Evolutionary conservation across 2,888 invertebrate genomes (phyloP).

Genomic region (Lottia gigantea): DNA sequence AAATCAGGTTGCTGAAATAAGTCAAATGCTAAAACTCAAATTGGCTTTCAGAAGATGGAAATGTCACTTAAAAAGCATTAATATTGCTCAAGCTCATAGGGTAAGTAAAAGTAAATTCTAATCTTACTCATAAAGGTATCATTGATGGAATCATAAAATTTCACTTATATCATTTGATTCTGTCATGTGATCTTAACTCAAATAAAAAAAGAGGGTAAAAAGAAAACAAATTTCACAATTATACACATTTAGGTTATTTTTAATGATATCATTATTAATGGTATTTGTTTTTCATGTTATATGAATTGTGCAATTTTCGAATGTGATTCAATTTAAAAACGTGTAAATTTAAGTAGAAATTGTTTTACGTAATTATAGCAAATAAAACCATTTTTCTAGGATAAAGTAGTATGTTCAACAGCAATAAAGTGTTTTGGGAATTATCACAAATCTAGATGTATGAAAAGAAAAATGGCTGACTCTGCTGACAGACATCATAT

Average conservation of each 20-base stretch:
- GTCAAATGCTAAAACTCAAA: slow-evolving; percentile 29
- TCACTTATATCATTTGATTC: too few species aligned
- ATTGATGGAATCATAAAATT: too few species aligned
- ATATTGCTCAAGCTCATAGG: slow-evolving; percentile 40
- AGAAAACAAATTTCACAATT: too few species aligned
- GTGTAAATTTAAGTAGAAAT: too few species aligned
- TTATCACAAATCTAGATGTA: slow-evolving; percentile 40
- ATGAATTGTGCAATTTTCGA: too few species aligned
- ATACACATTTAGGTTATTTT: too few species aligned
- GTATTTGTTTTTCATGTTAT: too few species aligned
- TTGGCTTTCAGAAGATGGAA: slow-evolving; percentile 41
- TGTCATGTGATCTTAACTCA: too few species aligned
- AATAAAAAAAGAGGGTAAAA: too few species aligned
- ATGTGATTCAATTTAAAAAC: too few species aligned
- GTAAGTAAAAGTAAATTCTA: slow-evolving; percentile 30
- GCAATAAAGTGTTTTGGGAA: slow-evolving; percentile 37
- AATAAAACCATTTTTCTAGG: slow-evolving; percentile 29
- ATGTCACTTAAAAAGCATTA: slow-evolving; percentile 30
- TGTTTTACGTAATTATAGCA: not conserved
- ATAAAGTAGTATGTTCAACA: slow-evolving; percentile 37
- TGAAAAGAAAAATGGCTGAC: slow-evolving; percentile 39
- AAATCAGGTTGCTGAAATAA: slow-evolving; percentile 32
- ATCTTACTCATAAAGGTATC: not conserved
- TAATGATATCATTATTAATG: too few species aligned
- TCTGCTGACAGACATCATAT: slow-evolving; percentile 40